A percentile compares a stretch with the other conserved stretches of the same genome.
These are phyloP conservation scores for Blera fallax DNA, from an alignment of 2,888 invertebrate genomes.

Conservation along the genomic window DNA sequence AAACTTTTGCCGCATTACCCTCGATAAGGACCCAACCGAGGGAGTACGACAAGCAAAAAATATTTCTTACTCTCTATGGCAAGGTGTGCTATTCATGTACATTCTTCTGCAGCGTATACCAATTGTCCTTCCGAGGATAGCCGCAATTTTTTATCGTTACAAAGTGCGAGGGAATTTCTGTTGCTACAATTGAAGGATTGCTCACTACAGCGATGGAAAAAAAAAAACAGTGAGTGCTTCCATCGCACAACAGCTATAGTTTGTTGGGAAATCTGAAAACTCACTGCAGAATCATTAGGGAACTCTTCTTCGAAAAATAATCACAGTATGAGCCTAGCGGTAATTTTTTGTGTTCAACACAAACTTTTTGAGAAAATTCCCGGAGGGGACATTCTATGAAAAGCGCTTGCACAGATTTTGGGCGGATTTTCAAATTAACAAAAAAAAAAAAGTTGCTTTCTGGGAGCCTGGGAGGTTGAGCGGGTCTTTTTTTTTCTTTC, in stretches of 20 bases:
- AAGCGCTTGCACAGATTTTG: not conserved
- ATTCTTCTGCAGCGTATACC: not conserved
- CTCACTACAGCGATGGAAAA: not conserved
- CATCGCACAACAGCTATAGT: not conserved
- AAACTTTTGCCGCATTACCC: conserved; percentile 3
- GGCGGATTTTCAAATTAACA: conserved; percentile 29
- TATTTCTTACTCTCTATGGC: not conserved
- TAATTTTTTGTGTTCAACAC: conserved; percentile 19
- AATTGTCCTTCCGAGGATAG: conserved; percentile 15
- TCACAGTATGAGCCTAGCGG: conserved; percentile 26
- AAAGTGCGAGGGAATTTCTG: conserved; percentile 30
- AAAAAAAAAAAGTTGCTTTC: conserved; percentile 13
- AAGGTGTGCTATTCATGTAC: not conserved
- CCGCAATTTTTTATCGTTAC: conserved; percentile 21
- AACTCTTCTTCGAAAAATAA: conserved; percentile 15
- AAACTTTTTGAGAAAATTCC: conserved; percentile 18
- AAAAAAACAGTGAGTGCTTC: not conserved
- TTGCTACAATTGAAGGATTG: conserved; percentile 31
- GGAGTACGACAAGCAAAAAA: conserved; percentile 9
- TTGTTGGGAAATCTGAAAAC: conserved; percentile 28
- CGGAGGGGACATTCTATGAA: not conserved
- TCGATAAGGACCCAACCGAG: not conserved
- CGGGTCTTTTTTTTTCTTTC: not conserved
- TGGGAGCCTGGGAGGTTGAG: not conserved
- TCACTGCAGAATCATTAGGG: conserved; percentile 48